phyloP scores from a whole-genome alignment of 2,888 invertebrate genomes.

The Pinctada fucata region DNA sequence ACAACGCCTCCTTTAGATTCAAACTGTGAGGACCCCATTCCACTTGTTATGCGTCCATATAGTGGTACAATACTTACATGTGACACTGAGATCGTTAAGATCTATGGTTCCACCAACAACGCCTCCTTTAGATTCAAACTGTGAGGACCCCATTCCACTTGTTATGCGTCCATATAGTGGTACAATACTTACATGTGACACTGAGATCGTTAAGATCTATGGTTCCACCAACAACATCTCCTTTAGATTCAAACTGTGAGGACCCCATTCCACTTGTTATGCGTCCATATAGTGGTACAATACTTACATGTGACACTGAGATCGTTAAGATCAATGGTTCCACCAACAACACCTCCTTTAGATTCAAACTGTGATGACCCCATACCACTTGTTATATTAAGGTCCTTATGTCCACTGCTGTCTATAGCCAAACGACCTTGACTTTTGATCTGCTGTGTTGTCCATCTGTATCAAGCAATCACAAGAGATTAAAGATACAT shows the following conservation, averaged over 20 bases:
- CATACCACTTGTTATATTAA: conserved; percentile 91
- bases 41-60: conserved; percentile 83
- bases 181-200: conserved; percentile 81
- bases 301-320: conserved; percentile 85
- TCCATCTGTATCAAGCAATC: conserved; percentile 82
- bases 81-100: conserved; percentile 91
- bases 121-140: conserved; percentile 96
- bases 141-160: conserved; percentile 91
- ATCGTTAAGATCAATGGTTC: conserved; percentile 92
- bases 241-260: conserved; percentile 95
- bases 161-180: no score
- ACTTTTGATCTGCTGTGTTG: conserved; percentile 93
- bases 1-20: conserved; percentile 98
- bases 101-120: conserved; percentile 98
- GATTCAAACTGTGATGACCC: conserved; percentile 95
- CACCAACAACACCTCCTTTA: conserved; percentile 97
- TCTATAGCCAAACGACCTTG: conserved; percentile 95
- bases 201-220: conserved; percentile 93
- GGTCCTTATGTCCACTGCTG: conserved; percentile 94
- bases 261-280: conserved; percentile 91
- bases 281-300: no score
- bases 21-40: conserved; percentile 91
- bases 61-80: conserved; percentile 75
- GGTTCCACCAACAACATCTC: conserved; percentile 97
- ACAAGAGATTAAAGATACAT: no score